A percentile compares a stretch with the other conserved stretches of the same genome.
Evolutionary conservation across 2,888 invertebrate species (phyloP).

Genomic region (Heliconius ethilla): DNA sequence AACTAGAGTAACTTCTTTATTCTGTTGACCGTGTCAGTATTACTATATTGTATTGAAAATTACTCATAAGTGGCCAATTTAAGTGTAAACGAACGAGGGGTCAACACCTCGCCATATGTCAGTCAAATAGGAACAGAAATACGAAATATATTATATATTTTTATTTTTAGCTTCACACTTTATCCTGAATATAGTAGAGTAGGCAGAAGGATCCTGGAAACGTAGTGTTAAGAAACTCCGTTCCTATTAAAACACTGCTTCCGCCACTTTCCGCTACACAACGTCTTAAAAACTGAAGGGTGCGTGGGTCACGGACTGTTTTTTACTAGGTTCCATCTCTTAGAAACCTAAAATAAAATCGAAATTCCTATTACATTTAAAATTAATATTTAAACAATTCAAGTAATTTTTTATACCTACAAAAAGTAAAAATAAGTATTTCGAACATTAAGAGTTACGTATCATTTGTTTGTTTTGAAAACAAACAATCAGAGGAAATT

Average conservation of each 20-base stretch:
- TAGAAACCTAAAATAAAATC: too few relatives aligned
- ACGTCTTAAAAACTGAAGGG: not conserved
- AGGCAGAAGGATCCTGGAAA: not conserved
- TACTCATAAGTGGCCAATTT: not conserved
- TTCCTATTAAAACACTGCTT: not conserved
- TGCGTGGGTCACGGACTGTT: not conserved
- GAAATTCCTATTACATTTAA: too few relatives aligned
- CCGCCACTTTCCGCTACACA: not conserved
- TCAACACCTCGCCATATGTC: not conserved
- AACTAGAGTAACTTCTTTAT: not conserved
- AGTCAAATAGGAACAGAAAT: not conserved
- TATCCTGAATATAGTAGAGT: not conserved
- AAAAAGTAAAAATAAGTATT: not conserved
- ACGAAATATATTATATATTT: not conserved
- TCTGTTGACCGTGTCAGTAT: not conserved
- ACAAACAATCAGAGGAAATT: slow-evolving; percentile 33
- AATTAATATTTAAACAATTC: not conserved
- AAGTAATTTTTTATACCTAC: fast-evolving
- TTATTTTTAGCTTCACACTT: not conserved
- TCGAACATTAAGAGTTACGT: not conserved
- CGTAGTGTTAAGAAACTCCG: not conserved
- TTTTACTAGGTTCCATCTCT: not conserved
- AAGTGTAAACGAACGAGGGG: not conserved
- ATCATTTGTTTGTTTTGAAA: slow-evolving; percentile 26
- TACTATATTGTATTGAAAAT: slow-evolving; percentile 3